Base-by-base conservation (phyloP, 2,888 invertebrate genomes). In the Drosophila niveifrons region DNA sequence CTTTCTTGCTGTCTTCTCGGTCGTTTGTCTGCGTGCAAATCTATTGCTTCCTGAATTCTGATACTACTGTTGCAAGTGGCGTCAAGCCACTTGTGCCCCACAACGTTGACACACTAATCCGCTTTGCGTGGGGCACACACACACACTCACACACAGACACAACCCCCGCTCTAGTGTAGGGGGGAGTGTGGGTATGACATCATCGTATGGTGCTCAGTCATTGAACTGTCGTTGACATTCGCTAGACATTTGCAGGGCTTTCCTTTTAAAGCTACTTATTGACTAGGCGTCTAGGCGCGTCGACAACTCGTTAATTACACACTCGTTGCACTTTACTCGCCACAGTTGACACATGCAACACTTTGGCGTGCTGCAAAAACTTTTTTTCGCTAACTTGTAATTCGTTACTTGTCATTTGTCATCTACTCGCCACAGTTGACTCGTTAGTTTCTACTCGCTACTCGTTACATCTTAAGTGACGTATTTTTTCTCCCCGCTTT, bases 11-110 rank as follows among this genome's bases (percentile, higher is more conserved):
- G n/a, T n/a, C n/a, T n/a, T n/a, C n/a, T n/a, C n/a, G 28, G 9
- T 31, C 31, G 39, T 8, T 58, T 69, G 73, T 64, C 62, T 68
- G 75, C 58, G 72, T 67, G 78, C 70, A 85, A 85, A 88, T 86
- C 80, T 88, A 81, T 79, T 86, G 81, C 85, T 85, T 85, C 89
- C 89, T 87, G 89, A 89, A 85, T 79, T 89, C 72, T 75, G 87
- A 83, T 86, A 89, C 72, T 62, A 89, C 72, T 62, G 62, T 64
- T 65, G 68, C 62, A 65, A 76, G 72, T 70, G 64, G 66, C 58
- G 58, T 71, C 71, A 59, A 47, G 64, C 29, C 70, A 64, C 63
- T 58, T 66, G 66, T 51, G 70, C 31, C 58, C 13, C 31, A n/a
- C 51, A 51, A 43, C 63, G 68, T 41, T 78, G 84, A 83, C 78